Conservation (phyloP, 1,140 invertebrate species). For the Heterodera schachtii region DNA sequence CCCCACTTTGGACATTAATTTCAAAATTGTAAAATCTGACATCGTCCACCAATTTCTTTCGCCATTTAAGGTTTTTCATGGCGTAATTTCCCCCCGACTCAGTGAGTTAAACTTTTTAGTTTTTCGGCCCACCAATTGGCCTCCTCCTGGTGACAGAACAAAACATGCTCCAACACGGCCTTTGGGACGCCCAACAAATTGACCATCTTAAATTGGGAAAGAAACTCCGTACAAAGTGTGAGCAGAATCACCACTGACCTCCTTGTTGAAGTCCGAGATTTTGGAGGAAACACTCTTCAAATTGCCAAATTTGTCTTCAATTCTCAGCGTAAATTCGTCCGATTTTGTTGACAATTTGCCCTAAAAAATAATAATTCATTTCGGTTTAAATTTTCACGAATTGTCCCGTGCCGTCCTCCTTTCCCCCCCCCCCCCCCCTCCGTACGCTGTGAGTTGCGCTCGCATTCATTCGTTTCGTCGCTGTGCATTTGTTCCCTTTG, state of each 20-base stretch:
- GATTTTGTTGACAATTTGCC: constrained; percentile 66
- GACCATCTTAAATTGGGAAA: constrained; percentile 43
- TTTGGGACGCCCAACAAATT: constrained; percentile 81
- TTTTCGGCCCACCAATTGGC: constrained; percentile 75
- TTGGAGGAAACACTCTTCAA: constrained; percentile 71
- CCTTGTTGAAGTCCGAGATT: constrained; percentile 76
- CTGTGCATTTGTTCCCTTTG: constrained; percentile 48
- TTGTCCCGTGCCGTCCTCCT: neutral
- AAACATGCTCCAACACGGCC: constrained; percentile 89
- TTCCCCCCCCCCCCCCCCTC: too few species aligned
- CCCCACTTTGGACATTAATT: too few species aligned
- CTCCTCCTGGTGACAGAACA: constrained; percentile 99
- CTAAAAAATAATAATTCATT: constrained; percentile 15
- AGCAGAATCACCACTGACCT: constrained; percentile 65
- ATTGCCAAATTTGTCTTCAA: constrained; percentile 66
- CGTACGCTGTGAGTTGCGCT: constrained; percentile 11
- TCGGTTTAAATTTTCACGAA: constrained; percentile 3
- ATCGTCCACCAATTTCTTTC: neutral
- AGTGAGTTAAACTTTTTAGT: neutral
- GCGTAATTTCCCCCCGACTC: neutral
- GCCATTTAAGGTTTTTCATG: neutral
- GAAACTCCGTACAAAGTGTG: too few species aligned
- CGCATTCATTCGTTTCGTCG: constrained; percentile 53
- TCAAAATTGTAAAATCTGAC: too few species aligned
- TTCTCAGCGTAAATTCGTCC: constrained; percentile 74